A percentile compares a stretch with the other conserved stretches of the same genome.
These are phyloP conservation scores for Tenualosa ilisha DNA, from an alignment of 2,797 vertebrate species.

Conservation along the genomic window DNA sequence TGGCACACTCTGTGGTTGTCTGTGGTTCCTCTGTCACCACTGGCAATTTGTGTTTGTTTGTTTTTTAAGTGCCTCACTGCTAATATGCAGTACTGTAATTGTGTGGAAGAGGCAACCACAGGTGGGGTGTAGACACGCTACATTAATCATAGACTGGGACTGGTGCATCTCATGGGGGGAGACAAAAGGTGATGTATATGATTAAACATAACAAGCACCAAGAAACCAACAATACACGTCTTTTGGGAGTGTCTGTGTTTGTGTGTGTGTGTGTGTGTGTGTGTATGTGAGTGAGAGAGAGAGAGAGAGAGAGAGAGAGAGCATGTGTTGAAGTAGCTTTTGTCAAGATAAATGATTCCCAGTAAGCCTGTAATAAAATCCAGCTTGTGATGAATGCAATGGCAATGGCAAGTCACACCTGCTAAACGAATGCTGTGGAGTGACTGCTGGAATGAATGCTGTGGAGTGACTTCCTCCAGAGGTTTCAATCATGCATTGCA, in stretches of 20 bases:
- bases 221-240: not conserved
- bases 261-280: no score
- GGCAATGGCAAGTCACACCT: not conserved
- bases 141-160: not conserved
- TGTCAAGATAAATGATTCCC: constrained; percentile 5
- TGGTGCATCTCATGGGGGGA: not conserved
- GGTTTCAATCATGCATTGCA: not conserved
- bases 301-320: not conserved
- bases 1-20: not conserved
- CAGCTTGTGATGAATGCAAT: not conserved
- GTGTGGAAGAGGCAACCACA: not conserved
- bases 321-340: not conserved
- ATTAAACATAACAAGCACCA: constrained; percentile 17
- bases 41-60: not conserved
- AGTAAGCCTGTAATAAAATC: not conserved
- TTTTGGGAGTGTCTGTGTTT: not conserved
- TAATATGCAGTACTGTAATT: not conserved
- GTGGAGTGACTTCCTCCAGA: not conserved
- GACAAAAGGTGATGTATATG: not conserved
- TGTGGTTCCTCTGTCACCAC: not conserved
- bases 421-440: not conserved
- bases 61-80: not conserved
- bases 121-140: not conserved
- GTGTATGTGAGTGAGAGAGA: no score
- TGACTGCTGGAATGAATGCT: no score